A percentile compares a stretch with the other conserved stretches of the same genome.
Conservation (phyloP, 2,113 vertebrate genomes). For the Eclectus roratus region DNA sequence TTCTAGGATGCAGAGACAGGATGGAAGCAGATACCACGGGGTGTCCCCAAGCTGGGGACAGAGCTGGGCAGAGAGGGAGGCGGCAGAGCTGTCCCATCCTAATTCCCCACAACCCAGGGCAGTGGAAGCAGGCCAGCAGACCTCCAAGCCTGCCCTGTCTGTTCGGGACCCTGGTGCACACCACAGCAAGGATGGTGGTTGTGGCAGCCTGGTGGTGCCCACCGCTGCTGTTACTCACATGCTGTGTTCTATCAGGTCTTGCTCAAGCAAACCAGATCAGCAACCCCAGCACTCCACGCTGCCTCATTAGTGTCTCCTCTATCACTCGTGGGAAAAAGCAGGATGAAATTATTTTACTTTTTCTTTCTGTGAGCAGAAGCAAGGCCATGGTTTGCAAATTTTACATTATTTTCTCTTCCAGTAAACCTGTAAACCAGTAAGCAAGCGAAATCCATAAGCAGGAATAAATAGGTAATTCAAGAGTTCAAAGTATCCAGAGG, state of each 20-base stretch:
- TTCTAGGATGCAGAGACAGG: not conserved
- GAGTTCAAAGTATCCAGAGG: not conserved
- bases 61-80: not conserved
- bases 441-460: not conserved
- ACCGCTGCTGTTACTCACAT: not conserved
- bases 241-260: rapidly evolving
- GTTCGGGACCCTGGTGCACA: rapidly evolving
- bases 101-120: not conserved
- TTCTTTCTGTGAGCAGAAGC: not conserved
- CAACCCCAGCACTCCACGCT: not conserved
- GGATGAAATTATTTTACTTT: not conserved
- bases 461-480: not conserved
- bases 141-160: rapidly evolving
- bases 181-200: not conserved
- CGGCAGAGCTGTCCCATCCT: not conserved
- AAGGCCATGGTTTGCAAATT: not conserved
- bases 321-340: not conserved
- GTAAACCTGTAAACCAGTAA: not conserved
- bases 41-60: not conserved
- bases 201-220: not conserved
- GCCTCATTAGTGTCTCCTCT: conserved; percentile 12
- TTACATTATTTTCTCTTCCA: not conserved
- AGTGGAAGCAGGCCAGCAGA: not conserved
- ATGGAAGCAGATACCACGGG: rapidly evolving
- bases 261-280: not conserved